Conservation (phyloP, 2,888 invertebrate genomes). For the Hemaris fuciformis region DNA sequence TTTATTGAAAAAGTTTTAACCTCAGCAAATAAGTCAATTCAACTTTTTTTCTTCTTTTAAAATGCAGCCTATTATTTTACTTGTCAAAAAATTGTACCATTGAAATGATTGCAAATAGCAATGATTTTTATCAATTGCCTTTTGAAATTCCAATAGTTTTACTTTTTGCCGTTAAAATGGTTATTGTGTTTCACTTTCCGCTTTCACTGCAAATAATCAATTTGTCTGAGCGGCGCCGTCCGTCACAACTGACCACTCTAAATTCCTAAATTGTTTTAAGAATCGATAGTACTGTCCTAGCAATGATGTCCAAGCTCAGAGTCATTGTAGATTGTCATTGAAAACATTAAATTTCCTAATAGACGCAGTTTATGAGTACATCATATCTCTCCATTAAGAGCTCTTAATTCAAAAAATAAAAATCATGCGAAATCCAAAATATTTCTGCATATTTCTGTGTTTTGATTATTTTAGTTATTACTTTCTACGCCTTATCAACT, state of each 20-base stretch:
- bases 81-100: background rate
- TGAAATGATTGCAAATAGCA: constrained; percentile 23
- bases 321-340: too few species aligned
- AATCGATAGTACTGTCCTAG: too few species aligned
- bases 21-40: background rate
- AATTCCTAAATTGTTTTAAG: constrained; percentile 10
- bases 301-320: too few species aligned
- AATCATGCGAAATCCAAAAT: too few species aligned
- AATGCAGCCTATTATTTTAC: background rate
- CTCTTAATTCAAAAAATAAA: too few species aligned
- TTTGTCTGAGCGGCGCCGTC: constrained; percentile 29
- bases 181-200: constrained; percentile 15
- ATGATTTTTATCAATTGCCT: constrained; percentile 30
- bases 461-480: too few species aligned
- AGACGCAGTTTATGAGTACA: too few species aligned
- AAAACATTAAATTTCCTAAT: too few species aligned
- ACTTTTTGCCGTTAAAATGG: constrained; percentile 22
- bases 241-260: constrained; percentile 21
- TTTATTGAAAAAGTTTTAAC: background rate
- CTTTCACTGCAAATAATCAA: constrained; percentile 45
- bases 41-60: background rate
- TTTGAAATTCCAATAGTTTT: constrained; percentile 31
- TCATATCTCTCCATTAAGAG: too few species aligned
- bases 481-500: too few species aligned
- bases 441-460: too few species aligned